phyloP scores from a whole-genome alignment of 2,113 vertebrate species.

The Syngnathus typhle region DNA sequence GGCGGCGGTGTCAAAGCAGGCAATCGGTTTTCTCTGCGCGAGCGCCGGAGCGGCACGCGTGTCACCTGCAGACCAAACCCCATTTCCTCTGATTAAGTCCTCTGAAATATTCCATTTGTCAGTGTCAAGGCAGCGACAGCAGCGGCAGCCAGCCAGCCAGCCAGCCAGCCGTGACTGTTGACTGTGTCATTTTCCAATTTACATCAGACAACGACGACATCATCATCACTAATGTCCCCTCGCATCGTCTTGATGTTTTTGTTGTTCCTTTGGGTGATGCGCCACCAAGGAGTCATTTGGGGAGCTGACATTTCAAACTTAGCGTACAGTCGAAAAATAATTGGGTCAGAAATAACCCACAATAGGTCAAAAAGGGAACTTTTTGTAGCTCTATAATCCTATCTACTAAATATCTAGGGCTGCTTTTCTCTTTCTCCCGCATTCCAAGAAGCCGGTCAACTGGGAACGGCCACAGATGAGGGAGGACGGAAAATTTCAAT shows the following conservation, averaged over 20 bases:
- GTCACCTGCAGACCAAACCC: slow-evolving; percentile 88
- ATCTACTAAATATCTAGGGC: too few species aligned
- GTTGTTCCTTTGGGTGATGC: not conserved
- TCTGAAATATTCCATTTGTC: slow-evolving; percentile 93
- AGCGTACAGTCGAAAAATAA: not conserved
- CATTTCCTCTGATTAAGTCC: slow-evolving; percentile 95
- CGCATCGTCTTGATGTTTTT: slow-evolving; percentile 28
- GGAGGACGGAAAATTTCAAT: slow-evolving; percentile 96
- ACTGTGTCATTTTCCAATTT: slow-evolving; percentile 88
- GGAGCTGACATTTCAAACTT: not conserved
- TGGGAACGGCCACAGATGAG: slow-evolving; percentile 80
- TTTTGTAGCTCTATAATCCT: too few species aligned
- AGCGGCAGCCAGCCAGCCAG: slow-evolving; percentile 46
- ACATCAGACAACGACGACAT: slow-evolving; percentile 80
- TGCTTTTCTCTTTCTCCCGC: not conserved
- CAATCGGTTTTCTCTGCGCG: slow-evolving; percentile 85
- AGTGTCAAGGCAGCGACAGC: slow-evolving; percentile 80
- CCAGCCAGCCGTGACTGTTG: slow-evolving; percentile 84
- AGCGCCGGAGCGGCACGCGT: slow-evolving; percentile 79
- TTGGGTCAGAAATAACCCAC: too few species aligned
- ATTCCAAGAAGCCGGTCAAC: not conserved
- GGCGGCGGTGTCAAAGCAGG: slow-evolving; percentile 47
- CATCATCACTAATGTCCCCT: slow-evolving; percentile 76
- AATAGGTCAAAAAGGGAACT: too few species aligned
- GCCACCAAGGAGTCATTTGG: not conserved